phyloP scores from a whole-genome alignment of 2,797 vertebrate genomes.

The Selene dorsalis region DNA sequence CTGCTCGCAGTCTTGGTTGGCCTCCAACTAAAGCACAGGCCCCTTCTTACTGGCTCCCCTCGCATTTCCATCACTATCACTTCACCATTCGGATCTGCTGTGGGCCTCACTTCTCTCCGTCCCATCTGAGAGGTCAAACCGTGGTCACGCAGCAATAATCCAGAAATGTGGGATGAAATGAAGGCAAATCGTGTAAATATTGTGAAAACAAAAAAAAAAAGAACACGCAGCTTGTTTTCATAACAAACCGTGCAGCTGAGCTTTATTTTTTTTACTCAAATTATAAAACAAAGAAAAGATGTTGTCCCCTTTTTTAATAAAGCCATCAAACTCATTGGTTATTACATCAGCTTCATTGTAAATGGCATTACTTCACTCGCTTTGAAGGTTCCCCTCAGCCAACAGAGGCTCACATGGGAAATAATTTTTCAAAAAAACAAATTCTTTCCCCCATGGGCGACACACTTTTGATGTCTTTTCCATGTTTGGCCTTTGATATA shows the following conservation, averaged over 20 bases:
- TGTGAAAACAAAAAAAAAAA: conserved; percentile 24
- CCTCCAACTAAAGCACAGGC: conserved; percentile 75
- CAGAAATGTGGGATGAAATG: conserved; percentile 37
- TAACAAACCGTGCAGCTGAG: conserved; percentile 27
- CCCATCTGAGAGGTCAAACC: conserved; percentile 43
- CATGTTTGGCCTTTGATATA: conserved; percentile 37
- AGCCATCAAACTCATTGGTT: conserved; percentile 44
- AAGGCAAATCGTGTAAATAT: conserved; percentile 25
- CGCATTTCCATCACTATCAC: conserved; percentile 65
- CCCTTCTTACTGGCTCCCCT: conserved; percentile 50
- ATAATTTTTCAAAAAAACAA: not conserved
- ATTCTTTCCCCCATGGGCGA: conserved; percentile 51
- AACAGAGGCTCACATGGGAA: conserved; percentile 30
- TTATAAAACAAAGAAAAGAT: conserved; percentile 39
- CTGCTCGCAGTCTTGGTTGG: conserved; percentile 60
- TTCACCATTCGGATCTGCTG: conserved; percentile 42
- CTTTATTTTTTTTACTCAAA: conserved; percentile 17
- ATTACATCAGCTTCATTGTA: conserved; percentile 59
- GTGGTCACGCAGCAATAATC: conserved; percentile 41
- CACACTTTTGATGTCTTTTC: conserved; percentile 64
- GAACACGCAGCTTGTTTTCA: conserved; percentile 21
- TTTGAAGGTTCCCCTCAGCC: conserved; percentile 34
- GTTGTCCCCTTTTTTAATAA: conserved; percentile 45
- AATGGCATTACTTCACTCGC: conserved; percentile 55
- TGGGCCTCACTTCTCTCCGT: conserved; percentile 41